Percentiles rank a stretch among this genome's conserved stretches.
phyloP scores from a whole-genome alignment of 2,888 invertebrate species.

The Diloba caeruleocephala region DNA sequence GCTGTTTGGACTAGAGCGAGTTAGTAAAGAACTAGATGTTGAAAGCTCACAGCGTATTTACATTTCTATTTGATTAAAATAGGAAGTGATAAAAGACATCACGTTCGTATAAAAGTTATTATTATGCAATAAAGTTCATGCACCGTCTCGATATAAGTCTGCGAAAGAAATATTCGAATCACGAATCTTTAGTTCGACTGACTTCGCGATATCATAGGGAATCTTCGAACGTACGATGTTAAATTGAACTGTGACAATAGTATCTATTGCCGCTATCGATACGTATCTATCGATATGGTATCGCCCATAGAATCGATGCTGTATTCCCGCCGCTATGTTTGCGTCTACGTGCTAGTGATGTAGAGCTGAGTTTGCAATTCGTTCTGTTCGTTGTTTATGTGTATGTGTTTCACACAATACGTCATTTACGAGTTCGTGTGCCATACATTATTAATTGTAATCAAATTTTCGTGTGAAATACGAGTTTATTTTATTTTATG shows the following conservation, averaged over 20 bases:
- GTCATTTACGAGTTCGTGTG: conserved; percentile 54
- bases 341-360: conserved; percentile 72
- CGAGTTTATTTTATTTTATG: conserved; percentile 45
- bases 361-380: conserved; percentile 74
- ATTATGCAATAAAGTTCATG: conserved; percentile 29
- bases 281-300: conserved; percentile 59
- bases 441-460: conserved; percentile 51
- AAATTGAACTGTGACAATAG: conserved; percentile 69
- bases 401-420: conserved; percentile 63
- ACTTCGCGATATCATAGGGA: conserved; percentile 48
- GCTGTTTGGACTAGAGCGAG: conserved; percentile 42
- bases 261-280: conserved; percentile 58
- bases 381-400: conserved; percentile 69
- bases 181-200: conserved; percentile 45
- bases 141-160: conserved; percentile 33
- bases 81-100: conserved; percentile 15
- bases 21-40: conserved; percentile 34
- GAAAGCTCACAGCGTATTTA: conserved; percentile 21
- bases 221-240: conserved; percentile 59
- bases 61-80: background rate
- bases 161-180: conserved; percentile 46
- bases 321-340: conserved; percentile 65
- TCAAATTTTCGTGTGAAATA: conserved; percentile 45
- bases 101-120: conserved; percentile 22
- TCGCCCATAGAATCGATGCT: conserved; percentile 58